phyloP scores from a whole-genome alignment of 2,888 invertebrate genomes.

The Luperina testacea region DNA sequence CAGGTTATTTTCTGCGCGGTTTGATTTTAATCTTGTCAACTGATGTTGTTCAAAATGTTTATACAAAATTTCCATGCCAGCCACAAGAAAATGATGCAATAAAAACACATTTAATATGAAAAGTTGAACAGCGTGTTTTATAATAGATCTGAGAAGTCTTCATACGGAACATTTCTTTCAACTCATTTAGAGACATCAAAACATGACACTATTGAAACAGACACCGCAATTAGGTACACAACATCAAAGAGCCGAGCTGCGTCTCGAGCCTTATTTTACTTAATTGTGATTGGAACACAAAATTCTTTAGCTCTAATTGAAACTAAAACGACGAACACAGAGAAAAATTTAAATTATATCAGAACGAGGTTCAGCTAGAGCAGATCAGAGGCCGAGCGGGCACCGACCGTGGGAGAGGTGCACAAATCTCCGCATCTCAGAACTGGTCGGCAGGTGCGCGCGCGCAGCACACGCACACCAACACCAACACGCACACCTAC shows the following conservation, averaged over 20 bases:
- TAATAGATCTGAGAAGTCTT: conserved; percentile 56
- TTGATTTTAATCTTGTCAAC: conserved; percentile 39
- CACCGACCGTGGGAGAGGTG: conserved; percentile 90
- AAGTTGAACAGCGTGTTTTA: conserved; percentile 49
- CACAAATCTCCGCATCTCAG: conserved; percentile 90
- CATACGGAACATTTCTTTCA: conserved; percentile 56
- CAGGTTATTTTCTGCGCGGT: conserved; percentile 24
- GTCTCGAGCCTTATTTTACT: conserved; percentile 56
- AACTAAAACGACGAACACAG: conserved; percentile 69
- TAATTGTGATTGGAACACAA: conserved; percentile 66
- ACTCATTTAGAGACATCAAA: conserved; percentile 58
- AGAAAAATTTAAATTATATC: conserved; percentile 85
- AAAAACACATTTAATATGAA: conserved; percentile 40
- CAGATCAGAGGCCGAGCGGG: conserved; percentile 83
- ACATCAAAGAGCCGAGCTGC: conserved; percentile 58
- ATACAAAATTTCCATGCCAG: conserved; percentile 19
- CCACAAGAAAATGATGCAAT: conserved; percentile 45
- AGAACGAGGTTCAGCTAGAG: conserved; percentile 84
- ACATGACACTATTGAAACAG: conserved; percentile 58
- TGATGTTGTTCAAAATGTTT: conserved; percentile 22
- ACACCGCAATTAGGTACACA: conserved; percentile 50
- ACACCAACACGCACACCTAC: conserved; percentile 64
- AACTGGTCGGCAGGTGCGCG: conserved; percentile 90
- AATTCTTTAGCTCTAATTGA: conserved; percentile 64
- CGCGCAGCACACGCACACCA: conserved; percentile 69